Evolutionary conservation across 2,797 vertebrate species (phyloP), one percentile per base, ranked within the genome.

Genomic region (Garrulus glandarius): DNA sequence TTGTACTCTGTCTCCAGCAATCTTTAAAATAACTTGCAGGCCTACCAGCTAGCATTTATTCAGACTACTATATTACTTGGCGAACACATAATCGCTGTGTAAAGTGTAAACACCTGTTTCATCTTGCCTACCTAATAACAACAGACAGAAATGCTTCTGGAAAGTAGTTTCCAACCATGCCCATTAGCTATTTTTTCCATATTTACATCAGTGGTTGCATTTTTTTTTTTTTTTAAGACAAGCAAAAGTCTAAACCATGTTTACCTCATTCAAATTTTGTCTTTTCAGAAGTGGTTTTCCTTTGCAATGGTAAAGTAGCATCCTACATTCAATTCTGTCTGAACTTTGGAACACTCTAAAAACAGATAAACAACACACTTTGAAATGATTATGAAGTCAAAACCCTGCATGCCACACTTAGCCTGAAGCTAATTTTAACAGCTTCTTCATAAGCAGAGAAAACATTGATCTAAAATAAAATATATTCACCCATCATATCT

Each of bases 371-470:
- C 55, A 93, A 1, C 13, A 43, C 20, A 44, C 23, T 63, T 27
- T 20, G 36, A 94, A 84, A 82, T 87, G n/a, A 91, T 52, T 84
- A 34, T 41, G 17, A 87, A 84, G 72, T 70, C 37, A 93, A 63
- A 94, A 68, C 57, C 84, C 49, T 23, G 13, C 29, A 43, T 50
- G 44, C 34, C 43, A 87, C 49, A 71, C 41, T 95, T 32, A 89
- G 16, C 76, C 64, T 55, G 61, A 47, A 94, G 70, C 19, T 90
- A 36, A 78, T 64, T 88, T 95, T 91, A 96, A 78, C 15, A 89
- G 37, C 29, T 74, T 96, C 81, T 41, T 55, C 74, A 94, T 84
- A 95, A 76, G 47, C 50, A 84, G 18, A 71, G 13, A 85, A 84
- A 88, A 75, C 18, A 52, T 1, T 47, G 34, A 57, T 55, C 93